Evolutionary conservation across 2,113 vertebrate genomes (phyloP).

Genomic region (Choloepus hoffmanni): DNA sequence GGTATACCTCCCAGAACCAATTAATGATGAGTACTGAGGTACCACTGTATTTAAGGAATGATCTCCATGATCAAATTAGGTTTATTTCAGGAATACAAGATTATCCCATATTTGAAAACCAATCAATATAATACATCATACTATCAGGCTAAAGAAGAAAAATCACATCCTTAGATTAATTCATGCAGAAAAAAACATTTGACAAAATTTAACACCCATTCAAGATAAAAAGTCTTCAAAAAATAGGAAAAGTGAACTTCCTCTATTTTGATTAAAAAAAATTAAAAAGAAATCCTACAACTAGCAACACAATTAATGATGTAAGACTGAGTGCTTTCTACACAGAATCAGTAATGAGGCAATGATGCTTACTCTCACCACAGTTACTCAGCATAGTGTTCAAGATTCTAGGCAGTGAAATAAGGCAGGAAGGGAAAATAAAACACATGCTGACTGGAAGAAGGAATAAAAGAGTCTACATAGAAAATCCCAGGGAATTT

Average conservation of each 20-base stretch:
- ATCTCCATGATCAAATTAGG: not conserved
- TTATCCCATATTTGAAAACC: not conserved
- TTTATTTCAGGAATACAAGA: not conserved
- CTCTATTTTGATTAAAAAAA: not conserved
- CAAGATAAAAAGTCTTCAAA: not conserved
- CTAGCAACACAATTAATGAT: not conserved
- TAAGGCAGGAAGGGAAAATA: not conserved
- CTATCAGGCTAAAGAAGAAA: not conserved
- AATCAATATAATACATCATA: not conserved
- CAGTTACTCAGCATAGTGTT: not conserved
- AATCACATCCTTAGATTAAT: not conserved
- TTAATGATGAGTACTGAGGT: too few species aligned
- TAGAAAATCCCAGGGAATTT: not conserved
- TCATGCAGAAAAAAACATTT: too few species aligned
- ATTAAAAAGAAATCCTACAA: not conserved
- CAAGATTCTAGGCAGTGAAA: not conserved
- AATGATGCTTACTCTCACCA: not conserved
- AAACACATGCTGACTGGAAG: not conserved
- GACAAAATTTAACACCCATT: too few species aligned
- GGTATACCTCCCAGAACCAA: too few species aligned
- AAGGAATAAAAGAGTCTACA: not conserved
- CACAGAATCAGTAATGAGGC: not conserved
- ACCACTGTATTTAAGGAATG: not conserved
- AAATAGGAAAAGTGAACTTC: not conserved
- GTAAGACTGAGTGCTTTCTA: too few species aligned